Conservation (phyloP, 2,888 invertebrate genomes). For the Embidobia sp. region DNA sequence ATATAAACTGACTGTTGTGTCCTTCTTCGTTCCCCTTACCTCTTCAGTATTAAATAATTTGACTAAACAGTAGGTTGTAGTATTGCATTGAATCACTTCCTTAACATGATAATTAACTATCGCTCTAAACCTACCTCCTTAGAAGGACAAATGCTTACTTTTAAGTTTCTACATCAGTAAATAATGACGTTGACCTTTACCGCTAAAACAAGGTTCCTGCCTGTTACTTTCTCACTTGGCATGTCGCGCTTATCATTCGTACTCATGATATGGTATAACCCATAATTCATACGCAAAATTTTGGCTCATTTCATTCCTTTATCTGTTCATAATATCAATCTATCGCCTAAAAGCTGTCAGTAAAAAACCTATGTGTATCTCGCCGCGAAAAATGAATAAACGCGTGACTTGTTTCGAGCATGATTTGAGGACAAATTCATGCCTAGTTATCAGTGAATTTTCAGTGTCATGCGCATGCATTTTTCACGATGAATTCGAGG, state of each 20-base stretch:
- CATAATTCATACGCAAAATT: conserved; percentile 64
- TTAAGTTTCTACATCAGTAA: conserved; percentile 66
- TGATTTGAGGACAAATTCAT: conserved; percentile 7
- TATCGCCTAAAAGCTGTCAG: conserved; percentile 76
- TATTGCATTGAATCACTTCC: conserved; percentile 76
- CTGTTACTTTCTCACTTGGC: conserved; percentile 65
- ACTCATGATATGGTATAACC: conserved; percentile 79
- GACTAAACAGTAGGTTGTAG: conserved; percentile 71
- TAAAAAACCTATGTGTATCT: conserved; percentile 77
- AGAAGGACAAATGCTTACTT: conserved; percentile 57
- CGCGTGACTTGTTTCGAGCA: conserved; percentile 31
- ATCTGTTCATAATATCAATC: conserved; percentile 67
- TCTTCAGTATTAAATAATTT: conserved; percentile 65
- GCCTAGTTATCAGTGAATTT: conserved; percentile 16
- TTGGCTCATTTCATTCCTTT: conserved; percentile 49
- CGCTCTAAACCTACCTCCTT: conserved; percentile 56
- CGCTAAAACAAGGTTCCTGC: conserved; percentile 69
- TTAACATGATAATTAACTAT: conserved; percentile 68
- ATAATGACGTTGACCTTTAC: conserved; percentile 59
- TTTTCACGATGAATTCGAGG: conserved; percentile 69
- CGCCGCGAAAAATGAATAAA: conserved; percentile 69
- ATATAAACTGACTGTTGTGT: no score
- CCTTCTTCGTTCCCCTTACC: conserved; percentile 56
- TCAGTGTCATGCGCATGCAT: conserved; percentile 67
- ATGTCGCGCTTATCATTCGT: conserved; percentile 62